Base-by-base conservation (phyloP, 2,113 vertebrate species). In the Crocuta crocuta region DNA sequence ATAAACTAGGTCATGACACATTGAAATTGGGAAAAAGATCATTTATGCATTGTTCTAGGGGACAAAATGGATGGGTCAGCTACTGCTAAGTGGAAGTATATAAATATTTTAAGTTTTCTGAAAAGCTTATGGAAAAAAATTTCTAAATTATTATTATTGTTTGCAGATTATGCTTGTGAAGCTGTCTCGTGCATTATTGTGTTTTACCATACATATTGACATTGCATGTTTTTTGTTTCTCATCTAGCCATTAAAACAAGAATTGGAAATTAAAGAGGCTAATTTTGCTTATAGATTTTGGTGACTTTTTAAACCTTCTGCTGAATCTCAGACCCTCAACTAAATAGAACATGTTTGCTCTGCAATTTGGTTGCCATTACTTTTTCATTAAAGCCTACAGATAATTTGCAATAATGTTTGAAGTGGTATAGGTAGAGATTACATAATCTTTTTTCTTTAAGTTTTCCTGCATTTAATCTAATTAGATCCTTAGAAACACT, bases 1-100 rank as follows among this genome's bases (percentile, higher is more conserved):
- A 70, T 66, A 80, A 93, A 96, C 89, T 55, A 91, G n/a, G 21
- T 96, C 79, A 66, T 74, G 95, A 93, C n/a, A 94, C 85, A 98
- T 87, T 83, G 13, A 95, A 19, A 71, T 91, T 1, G 26, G 31
- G 61, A 70, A 98, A 88, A 96, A 96, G 86, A 80, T 96, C 50
- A 53, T 16, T 45, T 61, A 76, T 26, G 17, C 19, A 71, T 68
- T 73, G 19, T 80, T 87, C 92, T 50, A 76, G 10, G 33, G 91
- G 26, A 43, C 50, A 73, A 94, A 89, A 73, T 61, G 19, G 86
- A 71, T 71, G 50, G 24, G 21, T 15, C 15, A 83, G 17, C 21
- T 31, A 53, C 11, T 65, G 15, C 24, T 55, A 26, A 71, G 70
- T 80, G 4, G 28, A 93, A 88, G 15, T 50, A 9, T 8, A 26